Evolutionary conservation across 2,888 invertebrate genomes (phyloP), one percentile per base, ranked within the genome.

Genomic region (Cephus rjabovi): DNA sequence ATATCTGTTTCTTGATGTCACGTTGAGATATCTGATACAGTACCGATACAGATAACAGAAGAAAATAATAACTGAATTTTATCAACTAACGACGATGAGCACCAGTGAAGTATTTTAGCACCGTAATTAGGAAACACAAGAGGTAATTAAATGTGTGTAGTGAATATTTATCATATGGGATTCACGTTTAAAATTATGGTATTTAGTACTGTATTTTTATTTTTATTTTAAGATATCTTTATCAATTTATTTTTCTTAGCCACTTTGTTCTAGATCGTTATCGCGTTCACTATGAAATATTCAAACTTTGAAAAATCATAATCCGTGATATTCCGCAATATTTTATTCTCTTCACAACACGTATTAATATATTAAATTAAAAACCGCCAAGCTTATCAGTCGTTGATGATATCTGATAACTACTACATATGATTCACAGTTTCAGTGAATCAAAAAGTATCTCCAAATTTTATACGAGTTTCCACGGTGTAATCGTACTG

Each of bases 11-110:
- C 35, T 75, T 74, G 76, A 80, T 76, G 75, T 79, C 74, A 75
- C 78, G 37, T 74, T 35, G 68, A 77, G 79, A 75, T 83, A 82
- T 81, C 77, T 73, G 75, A 79, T 75, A 74, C 74, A 75, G 77
- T 76, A 75, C 77, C 80, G 79, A 73, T 69, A 74, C 15, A 75
- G 76, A 73, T 76, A 79, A 71, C 33, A 9, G 71, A 71, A 12
- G 15, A 34, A 34, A 71, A 34, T 23, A 56, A 23, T 23, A 23
- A 23, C 23, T 6, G 56, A 56, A 56, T 9, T 56, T 56, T 6
- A 56, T 56, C 6, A 23, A 56, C 9, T 56, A 23, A 23, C 23
- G 23, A 23, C 9, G 56, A 56, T 15, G 23, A 56, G 23, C 23
- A 23, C 2, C 56, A 23, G 56, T 56, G 56, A 15, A 56, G 6